Evolutionary conservation across 2,113 vertebrate genomes (phyloP).

Genomic region (Python bivittatus): DNA sequence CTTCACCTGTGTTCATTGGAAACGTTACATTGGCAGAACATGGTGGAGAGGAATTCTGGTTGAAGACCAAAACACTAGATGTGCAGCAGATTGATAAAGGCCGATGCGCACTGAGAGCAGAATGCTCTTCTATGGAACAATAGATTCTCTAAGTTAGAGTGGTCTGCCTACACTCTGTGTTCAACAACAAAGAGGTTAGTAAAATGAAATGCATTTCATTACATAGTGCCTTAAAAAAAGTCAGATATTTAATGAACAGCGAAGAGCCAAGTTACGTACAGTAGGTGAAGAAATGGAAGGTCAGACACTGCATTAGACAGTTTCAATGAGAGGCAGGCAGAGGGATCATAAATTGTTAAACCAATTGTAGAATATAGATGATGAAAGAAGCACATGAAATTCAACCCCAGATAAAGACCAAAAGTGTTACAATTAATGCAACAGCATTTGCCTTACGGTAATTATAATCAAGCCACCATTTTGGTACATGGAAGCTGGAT

Average conservation of each 20-base stretch:
- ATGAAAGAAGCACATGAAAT: constrained; percentile 24
- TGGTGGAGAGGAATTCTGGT: background rate
- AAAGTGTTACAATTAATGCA: constrained; percentile 21
- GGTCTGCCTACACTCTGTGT: background rate
- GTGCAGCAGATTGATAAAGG: background rate
- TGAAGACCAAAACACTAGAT: background rate
- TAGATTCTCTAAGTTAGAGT: background rate
- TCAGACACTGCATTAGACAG: constrained; percentile 5
- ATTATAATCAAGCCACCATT: constrained; percentile 25
- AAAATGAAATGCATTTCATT: constrained; percentile 11
- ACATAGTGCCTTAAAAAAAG: constrained; percentile 2
- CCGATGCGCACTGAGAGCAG: background rate
- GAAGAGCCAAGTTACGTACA: background rate
- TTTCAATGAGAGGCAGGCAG: constrained; percentile 2
- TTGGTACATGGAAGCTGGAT: background rate
- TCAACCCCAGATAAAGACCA: constrained; percentile 11
- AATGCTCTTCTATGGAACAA: background rate
- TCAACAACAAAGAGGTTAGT: background rate
- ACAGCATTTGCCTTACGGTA: background rate
- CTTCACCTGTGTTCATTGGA: background rate
- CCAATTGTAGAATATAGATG: constrained; percentile 26
- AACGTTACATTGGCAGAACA: background rate
- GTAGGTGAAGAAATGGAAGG: background rate
- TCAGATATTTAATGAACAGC: background rate
- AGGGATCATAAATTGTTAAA: background rate